phyloP scores from a whole-genome alignment of 64 coral and sea anemone genomes.

The Porites lutea region DNA sequence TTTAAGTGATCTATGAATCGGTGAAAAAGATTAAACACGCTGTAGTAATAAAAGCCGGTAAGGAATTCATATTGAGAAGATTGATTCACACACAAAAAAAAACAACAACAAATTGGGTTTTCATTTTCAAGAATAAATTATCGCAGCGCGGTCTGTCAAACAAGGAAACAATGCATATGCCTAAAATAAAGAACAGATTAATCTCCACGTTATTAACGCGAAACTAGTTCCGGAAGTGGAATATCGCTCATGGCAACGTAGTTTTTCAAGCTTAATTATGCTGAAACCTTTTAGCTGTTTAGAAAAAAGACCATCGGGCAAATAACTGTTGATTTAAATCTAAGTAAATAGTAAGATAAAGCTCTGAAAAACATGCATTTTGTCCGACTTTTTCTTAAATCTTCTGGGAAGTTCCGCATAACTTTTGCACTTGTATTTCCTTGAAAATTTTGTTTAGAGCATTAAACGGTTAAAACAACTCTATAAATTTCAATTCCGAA shows the following conservation, averaged over 20 bases:
- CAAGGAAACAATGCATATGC: neutral
- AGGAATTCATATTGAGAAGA: neutral
- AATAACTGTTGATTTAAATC: neutral
- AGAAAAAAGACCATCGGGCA: neutral
- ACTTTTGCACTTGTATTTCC: neutral
- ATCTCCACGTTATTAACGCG: neutral
- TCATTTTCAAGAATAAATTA: neutral
- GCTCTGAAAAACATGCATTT: neutral
- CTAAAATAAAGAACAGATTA: neutral
- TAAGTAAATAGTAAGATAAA: neutral
- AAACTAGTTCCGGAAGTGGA: neutral
- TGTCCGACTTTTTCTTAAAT: neutral
- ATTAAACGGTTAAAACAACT: no score
- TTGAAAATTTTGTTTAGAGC: neutral
- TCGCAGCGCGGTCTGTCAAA: neutral
- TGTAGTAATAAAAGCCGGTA: neutral
- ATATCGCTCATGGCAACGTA: neutral
- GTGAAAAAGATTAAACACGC: neutral
- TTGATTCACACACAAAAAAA: neutral
- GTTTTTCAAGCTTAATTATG: slow-evolving; percentile 1
- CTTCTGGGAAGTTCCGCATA: no score
- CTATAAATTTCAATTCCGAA: no score
- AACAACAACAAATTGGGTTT: neutral
- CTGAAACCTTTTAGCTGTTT: neutral
- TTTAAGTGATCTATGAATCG: no score